A percentile compares a stretch with the other conserved stretches of the same genome.
phyloP scores from a whole-genome alignment of 2,113 vertebrate species.

The Nothobranchius furzeri region DNA sequence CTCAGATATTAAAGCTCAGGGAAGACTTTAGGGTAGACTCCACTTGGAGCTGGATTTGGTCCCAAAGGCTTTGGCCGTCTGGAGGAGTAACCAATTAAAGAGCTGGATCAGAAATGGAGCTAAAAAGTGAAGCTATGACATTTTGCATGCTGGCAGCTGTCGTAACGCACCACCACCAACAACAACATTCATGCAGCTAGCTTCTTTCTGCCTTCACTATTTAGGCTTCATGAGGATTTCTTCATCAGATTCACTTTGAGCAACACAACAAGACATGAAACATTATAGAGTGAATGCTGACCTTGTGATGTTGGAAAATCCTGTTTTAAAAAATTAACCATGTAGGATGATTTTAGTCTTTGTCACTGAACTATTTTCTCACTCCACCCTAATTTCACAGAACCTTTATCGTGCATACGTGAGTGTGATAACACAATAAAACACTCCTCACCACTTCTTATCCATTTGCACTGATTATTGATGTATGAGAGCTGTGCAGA shows the following conservation, averaged over 20 bases:
- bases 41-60: background rate
- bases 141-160: constrained; percentile 2
- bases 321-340: no score
- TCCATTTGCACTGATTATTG: background rate
- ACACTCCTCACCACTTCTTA: background rate
- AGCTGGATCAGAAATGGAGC: background rate
- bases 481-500: background rate
- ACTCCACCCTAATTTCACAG: constrained; percentile 24
- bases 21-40: background rate
- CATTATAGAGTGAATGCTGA: no score
- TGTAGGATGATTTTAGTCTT: background rate
- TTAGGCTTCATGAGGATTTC: no score
- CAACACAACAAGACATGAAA: no score
- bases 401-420: background rate
- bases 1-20: background rate
- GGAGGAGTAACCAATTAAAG: background rate
- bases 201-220: no score
- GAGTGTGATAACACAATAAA: constrained; percentile 28
- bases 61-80: constrained; percentile 1
- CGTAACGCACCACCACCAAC: background rate
- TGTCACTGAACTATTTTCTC: background rate
- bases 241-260: no score
- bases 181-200: background rate
- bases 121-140: background rate
- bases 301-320: no score